Conservation (phyloP, 2,797 vertebrate genomes). For the Peromyscus eremicus region DNA sequence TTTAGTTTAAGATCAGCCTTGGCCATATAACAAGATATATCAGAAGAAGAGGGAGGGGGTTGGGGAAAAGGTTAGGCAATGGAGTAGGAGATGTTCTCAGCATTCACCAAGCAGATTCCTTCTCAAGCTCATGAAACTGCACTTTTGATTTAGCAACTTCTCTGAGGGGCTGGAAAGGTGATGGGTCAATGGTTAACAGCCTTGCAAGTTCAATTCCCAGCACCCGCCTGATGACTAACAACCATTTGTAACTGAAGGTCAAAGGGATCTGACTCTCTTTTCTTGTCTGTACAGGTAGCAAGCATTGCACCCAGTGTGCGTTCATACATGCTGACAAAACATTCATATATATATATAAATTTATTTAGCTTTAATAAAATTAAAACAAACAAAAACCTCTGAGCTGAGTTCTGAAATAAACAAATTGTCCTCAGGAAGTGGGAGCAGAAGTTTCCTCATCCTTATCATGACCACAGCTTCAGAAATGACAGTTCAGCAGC, state of each 20-base stretch:
- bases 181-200: background rate
- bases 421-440: conserved; percentile 62
- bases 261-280: background rate
- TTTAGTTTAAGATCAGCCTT: background rate
- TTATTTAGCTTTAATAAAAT: background rate
- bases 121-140: background rate
- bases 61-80: no score
- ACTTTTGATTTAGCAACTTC: background rate
- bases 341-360: background rate
- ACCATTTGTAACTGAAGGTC: background rate
- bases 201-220: background rate
- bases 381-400: background rate
- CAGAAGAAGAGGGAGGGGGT: background rate
- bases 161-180: background rate
- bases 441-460: conserved; percentile 26
- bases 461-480: background rate
- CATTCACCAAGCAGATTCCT: background rate
- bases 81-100: background rate
- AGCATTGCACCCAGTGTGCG: background rate
- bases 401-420: background rate
- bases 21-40: background rate
- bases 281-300: background rate
- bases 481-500: conserved; percentile 20
- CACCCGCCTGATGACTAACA: background rate
- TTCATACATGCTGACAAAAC: background rate